Evolutionary conservation across 2,113 vertebrate genomes (phyloP).

Genomic region (Cranoglanis bouderius): DNA sequence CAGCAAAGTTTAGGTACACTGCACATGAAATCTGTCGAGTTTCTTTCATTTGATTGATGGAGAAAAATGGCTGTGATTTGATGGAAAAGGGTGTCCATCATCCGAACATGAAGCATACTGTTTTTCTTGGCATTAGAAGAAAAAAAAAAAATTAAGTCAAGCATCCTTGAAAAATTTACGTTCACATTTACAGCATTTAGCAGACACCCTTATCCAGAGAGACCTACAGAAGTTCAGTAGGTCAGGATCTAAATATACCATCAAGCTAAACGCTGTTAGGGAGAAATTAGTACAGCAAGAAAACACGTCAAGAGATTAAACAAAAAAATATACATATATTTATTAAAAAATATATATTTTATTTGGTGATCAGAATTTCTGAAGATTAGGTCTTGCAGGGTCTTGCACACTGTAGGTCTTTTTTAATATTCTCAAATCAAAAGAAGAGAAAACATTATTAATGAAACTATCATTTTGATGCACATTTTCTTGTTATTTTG

Average conservation of each 20-base stretch:
- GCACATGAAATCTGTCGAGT: background rate
- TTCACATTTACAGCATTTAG: background rate
- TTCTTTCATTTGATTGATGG: background rate
- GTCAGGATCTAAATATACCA: constrained; percentile 14
- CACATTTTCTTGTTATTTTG: background rate
- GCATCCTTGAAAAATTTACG: background rate
- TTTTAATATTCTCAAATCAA: background rate
- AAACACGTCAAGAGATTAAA: background rate
- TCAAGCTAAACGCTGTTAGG: too few relatives aligned
- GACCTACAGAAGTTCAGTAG: constrained; percentile 9
- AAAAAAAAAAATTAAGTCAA: background rate
- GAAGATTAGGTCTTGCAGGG: background rate
- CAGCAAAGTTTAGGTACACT: background rate
- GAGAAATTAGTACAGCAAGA: background rate
- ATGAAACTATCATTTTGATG: background rate
- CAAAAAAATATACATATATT: background rate
- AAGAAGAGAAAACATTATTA: background rate
- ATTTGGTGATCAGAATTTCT: background rate
- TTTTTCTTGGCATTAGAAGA: background rate
- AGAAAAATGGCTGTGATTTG: background rate
- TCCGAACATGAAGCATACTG: background rate
- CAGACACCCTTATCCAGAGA: background rate
- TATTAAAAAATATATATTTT: background rate
- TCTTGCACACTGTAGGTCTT: background rate
- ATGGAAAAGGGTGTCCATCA: background rate